Conservation (phyloP, 2,113 vertebrate species). For the Bostrychus sinensis region DNA sequence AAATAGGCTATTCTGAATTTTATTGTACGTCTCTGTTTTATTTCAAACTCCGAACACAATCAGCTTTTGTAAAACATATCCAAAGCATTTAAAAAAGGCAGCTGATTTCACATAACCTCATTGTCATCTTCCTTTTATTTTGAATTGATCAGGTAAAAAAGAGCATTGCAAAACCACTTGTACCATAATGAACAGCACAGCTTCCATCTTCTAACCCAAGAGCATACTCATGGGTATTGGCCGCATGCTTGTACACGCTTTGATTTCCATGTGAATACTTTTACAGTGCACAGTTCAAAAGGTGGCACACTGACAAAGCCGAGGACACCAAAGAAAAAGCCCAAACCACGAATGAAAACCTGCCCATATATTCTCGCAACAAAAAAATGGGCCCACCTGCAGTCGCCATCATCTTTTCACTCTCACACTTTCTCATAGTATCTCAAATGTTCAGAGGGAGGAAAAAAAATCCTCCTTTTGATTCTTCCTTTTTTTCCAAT, state of each 20-base stretch:
- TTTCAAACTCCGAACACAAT: too few relatives aligned
- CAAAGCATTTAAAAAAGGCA: too few relatives aligned
- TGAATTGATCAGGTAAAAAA: too few relatives aligned
- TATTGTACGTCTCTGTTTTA: too few relatives aligned
- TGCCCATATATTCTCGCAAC: constrained; percentile 20
- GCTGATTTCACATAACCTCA: too few relatives aligned
- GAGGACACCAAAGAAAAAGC: constrained; percentile 16
- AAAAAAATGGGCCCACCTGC: constrained; percentile 19
- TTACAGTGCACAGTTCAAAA: background rate
- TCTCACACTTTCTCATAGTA: constrained; percentile 32
- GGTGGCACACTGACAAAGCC: constrained; percentile 10
- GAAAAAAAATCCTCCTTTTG: constrained; percentile 43
- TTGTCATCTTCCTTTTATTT: too few relatives aligned
- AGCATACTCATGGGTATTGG: background rate
- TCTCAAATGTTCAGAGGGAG: constrained; percentile 23
- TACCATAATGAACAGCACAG: background rate
- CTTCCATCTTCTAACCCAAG: background rate
- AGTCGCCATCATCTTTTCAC: background rate
- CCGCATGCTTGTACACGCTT: background rate
- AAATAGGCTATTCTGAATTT: too few relatives aligned
- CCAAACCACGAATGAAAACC: constrained; percentile 38
- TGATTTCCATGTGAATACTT: background rate
- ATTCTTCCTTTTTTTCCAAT: constrained; percentile 42
- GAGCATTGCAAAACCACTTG: background rate
- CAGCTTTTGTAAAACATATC: too few relatives aligned